Evolutionary conservation across 2,888 invertebrate genomes (phyloP).

Genomic region (Desoria tigrina): DNA sequence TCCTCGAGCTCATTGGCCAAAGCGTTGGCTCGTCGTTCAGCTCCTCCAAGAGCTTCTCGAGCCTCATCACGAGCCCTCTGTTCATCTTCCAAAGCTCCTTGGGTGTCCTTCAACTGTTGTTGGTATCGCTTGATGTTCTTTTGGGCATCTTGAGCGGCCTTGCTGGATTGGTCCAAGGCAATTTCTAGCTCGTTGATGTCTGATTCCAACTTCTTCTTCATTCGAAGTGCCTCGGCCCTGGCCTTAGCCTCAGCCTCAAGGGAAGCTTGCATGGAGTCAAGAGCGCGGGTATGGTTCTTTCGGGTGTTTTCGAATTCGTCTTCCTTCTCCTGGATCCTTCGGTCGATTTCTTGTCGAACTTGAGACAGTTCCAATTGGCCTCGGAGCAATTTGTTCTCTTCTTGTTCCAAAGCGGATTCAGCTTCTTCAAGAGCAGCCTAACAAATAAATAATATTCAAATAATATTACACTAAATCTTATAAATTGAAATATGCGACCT

Average conservation of each 20-base stretch:
- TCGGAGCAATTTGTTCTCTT: conserved; percentile 97
- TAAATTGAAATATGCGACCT: no score
- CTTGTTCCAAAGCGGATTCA: conserved; percentile 98
- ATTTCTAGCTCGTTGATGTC: conserved; percentile 99
- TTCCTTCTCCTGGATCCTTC: conserved; percentile 99
- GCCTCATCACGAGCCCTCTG: conserved; percentile 97
- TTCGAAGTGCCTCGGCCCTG: conserved; percentile 98
- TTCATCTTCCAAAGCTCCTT: conserved; percentile 95
- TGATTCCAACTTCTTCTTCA: conserved; percentile 99
- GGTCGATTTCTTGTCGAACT: conserved; percentile 94
- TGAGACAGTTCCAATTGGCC: conserved; percentile 97
- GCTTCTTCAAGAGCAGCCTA: conserved; percentile 98
- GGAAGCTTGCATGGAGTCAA: conserved; percentile 99
- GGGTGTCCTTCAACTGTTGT: conserved; percentile 94
- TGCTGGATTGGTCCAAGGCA: conserved; percentile 96
- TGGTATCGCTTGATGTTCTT: conserved; percentile 99
- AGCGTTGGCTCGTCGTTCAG: conserved; percentile 95
- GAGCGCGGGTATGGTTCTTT: conserved; percentile 99
- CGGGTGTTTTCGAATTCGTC: conserved; percentile 99
- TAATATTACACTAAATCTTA: no score
- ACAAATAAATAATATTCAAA: no score
- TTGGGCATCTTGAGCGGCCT: conserved; percentile 96
- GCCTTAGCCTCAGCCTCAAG: conserved; percentile 98
- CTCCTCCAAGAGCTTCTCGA: conserved; percentile 95
- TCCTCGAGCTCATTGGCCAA: conserved; percentile 98